Base-by-base conservation (phyloP, 2,888 invertebrate genomes). In the Acleris emargana region DNA sequence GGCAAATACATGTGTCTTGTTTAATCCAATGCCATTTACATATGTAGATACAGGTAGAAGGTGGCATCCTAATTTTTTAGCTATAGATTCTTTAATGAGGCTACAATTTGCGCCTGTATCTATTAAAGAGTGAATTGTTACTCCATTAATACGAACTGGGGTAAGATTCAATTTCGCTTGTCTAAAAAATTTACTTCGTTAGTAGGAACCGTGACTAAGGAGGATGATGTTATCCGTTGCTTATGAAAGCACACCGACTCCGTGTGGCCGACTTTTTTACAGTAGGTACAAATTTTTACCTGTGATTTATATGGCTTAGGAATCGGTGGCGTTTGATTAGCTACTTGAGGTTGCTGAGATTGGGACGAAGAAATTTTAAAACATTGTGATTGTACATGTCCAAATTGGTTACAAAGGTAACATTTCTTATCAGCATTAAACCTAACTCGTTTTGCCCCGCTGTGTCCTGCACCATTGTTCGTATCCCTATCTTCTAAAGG, bases 71-170 rank as follows among this genome's bases (percentile, higher is more conserved):
- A 72, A 3, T 1, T 22, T 49, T 22, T 50, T 63, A 11, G 70
- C 68, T 2, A 72, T 53, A 0, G 71, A 70, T 57, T 71, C 71
- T 45, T 68, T 71, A 11, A 72, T 68, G 2, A 72, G 17, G 28
- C 71, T 69, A 62, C 71, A 71, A 57, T n/a, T n/a, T n/a, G n/a
- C n/a, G n/a, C n/a, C n/a, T n/a, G n/a, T n/a, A n/a, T n/a, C n/a
- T n/a, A n/a, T n/a, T n/a, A n/a, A n/a, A n/a, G n/a, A n/a, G n/a
- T n/a, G n/a, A n/a, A n/a, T n/a, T n/a, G n/a, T n/a, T n/a, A n/a
- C n/a, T n/a, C n/a, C n/a, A n/a, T n/a, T n/a, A n/a, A n/a, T n/a
- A n/a, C n/a, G n/a, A n/a, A n/a, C n/a, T n/a, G n/a, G n/a, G n/a
- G n/a, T n/a, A n/a, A n/a, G n/a, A n/a, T n/a, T n/a, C n/a, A n/a